Conservation (phyloP, 2,888 invertebrate genomes). For the Lucinisca nassula region DNA sequence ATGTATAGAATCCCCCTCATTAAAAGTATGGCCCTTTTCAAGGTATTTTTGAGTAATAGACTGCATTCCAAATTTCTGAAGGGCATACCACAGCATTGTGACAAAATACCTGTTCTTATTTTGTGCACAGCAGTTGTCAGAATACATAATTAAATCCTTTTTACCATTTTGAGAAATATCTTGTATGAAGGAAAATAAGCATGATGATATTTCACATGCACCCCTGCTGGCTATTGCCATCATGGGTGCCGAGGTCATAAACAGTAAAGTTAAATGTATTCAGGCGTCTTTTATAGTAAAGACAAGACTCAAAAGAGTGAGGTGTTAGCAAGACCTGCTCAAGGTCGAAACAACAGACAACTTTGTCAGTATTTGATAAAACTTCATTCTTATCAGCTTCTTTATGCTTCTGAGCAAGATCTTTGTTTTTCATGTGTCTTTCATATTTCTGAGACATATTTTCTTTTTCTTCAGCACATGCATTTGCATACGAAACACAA, state of each 20-base stretch:
- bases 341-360: background rate
- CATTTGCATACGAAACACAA: slow-evolving; percentile 27
- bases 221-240: slow-evolving; percentile 25
- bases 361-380: background rate
- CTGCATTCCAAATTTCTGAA: slow-evolving; percentile 5
- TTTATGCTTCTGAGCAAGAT: slow-evolving; percentile 25
- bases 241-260: slow-evolving; percentile 25
- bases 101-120: slow-evolving; percentile 20
- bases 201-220: slow-evolving; percentile 36
- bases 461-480: slow-evolving; percentile 7
- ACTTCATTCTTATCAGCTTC: slow-evolving; percentile 20
- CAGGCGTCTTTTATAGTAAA: slow-evolving; percentile 41
- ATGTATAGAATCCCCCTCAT: slow-evolving; percentile 38
- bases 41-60: slow-evolving; percentile 24
- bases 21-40: slow-evolving; percentile 35
- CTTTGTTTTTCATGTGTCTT: slow-evolving; percentile 44
- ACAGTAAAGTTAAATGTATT: slow-evolving; percentile 32
- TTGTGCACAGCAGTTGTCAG: slow-evolving; percentile 21
- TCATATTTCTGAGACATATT: slow-evolving; percentile 11
- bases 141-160: slow-evolving; percentile 26
- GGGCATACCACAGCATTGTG: slow-evolving; percentile 29
- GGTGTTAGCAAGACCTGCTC: background rate
- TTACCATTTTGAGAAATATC: slow-evolving; percentile 1
- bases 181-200: slow-evolving; percentile 30
- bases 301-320: background rate